These are phyloP conservation scores for Peromyscus polionotus DNA, from an alignment of 2,113 vertebrate species.

Conservation along the genomic window DNA sequence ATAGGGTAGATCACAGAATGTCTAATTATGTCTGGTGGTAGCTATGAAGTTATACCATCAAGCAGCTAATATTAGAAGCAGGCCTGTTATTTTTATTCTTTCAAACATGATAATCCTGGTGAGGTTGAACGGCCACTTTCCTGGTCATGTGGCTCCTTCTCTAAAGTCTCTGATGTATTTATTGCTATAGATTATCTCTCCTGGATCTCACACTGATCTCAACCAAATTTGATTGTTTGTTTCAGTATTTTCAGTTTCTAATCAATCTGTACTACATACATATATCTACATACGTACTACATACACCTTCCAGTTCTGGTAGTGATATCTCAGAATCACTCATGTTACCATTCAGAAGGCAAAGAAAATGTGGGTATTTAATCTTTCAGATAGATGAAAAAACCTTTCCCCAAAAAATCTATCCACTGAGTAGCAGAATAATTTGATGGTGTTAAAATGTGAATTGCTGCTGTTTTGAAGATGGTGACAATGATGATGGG, in stretches of 20 bases:
- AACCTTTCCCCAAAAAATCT: not conserved
- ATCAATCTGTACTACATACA: not conserved
- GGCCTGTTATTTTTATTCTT: not conserved
- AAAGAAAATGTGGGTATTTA: not conserved
- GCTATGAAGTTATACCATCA: not conserved
- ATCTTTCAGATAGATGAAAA: not conserved
- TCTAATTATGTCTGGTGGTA: no score
- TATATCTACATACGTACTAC: not conserved
- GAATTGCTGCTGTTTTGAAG: not conserved
- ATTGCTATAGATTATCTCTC: not conserved
- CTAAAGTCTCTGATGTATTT: not conserved
- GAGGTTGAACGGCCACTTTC: not conserved
- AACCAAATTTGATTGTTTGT: not conserved
- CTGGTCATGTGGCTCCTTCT: not conserved
- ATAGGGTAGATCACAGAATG: not conserved
- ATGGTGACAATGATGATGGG: not conserved
- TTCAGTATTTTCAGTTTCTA: not conserved
- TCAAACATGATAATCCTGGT: not conserved
- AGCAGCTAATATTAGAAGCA: not conserved
- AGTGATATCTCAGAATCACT: not conserved
- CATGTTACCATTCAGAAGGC: not conserved
- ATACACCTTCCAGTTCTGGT: not conserved
- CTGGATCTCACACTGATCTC: not conserved
- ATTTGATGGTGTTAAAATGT: not conserved
- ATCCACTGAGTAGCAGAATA: not conserved